Evolutionary conservation across 2,113 vertebrate species (phyloP).

Genomic region (Pituophis catenifer): DNA sequence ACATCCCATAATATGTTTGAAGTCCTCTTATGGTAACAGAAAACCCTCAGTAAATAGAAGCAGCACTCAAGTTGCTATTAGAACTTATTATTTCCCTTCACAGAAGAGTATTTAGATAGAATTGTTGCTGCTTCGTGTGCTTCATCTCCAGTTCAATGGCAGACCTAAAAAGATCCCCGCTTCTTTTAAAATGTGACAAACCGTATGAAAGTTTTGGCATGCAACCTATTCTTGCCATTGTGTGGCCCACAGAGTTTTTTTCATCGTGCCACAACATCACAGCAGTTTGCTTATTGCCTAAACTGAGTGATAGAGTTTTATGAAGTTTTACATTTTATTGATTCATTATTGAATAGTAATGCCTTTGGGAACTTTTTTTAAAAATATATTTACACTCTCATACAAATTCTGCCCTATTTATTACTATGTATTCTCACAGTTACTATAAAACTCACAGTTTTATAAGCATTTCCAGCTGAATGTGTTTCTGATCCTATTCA

Average conservation of each 20-base stretch:
- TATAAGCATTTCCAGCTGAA: background rate
- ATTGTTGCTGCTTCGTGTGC: background rate
- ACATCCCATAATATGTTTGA: conserved; percentile 39
- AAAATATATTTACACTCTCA: too few species aligned
- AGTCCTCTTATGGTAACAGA: conserved; percentile 39
- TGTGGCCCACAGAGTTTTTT: background rate
- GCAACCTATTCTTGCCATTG: background rate
- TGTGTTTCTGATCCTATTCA: background rate
- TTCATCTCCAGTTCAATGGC: background rate
- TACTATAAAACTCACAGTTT: background rate
- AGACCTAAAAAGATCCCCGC: background rate
- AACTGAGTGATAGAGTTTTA: too few species aligned
- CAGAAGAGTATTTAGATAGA: conserved; percentile 12
- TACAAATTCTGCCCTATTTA: background rate
- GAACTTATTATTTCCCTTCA: background rate
- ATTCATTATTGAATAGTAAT: too few species aligned
- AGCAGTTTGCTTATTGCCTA: background rate
- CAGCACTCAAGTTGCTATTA: background rate
- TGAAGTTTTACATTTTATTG: too few species aligned
- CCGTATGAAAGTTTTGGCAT: background rate
- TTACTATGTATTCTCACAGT: too few species aligned
- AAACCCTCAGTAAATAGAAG: conserved; percentile 37
- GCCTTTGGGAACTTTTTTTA: too few species aligned
- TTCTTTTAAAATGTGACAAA: background rate
- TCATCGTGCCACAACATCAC: background rate